Conservation (phyloP, 2,888 invertebrate species). For the Cataglyphis cursor region DNA sequence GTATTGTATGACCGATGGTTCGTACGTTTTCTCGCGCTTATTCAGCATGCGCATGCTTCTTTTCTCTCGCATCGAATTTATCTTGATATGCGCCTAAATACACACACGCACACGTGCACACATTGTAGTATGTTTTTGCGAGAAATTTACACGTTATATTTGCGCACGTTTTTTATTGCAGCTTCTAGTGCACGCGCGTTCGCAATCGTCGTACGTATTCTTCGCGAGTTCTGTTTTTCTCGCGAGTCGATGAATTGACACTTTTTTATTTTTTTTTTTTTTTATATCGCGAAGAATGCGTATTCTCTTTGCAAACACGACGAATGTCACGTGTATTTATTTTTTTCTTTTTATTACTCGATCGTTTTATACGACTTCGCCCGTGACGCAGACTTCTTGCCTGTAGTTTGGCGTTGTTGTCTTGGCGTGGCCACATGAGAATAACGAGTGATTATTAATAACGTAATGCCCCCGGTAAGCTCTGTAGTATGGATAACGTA, state of each 20-base stretch:
- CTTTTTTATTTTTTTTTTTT: background rate
- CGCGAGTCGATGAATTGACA: background rate
- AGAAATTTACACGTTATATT: conserved; percentile 20
- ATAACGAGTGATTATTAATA: conserved; percentile 68
- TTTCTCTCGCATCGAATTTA: conserved; percentile 64
- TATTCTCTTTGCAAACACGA: conserved; percentile 18
- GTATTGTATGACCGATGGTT: conserved; percentile 65
- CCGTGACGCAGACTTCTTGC: conserved; percentile 70
- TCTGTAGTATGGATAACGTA: conserved; percentile 66
- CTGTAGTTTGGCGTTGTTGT: conserved; percentile 74
- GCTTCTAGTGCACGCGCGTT: conserved; percentile 68
- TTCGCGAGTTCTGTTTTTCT: conserved; percentile 2
- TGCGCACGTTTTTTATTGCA: conserved; percentile 71
- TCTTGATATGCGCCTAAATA: conserved; percentile 29
- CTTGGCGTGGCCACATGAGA: conserved; percentile 66
- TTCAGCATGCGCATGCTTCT: conserved; percentile 74
- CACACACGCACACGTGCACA: background rate
- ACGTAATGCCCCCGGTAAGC: conserved; percentile 65
- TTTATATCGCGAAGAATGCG: background rate
- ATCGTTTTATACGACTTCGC: conserved; percentile 61
- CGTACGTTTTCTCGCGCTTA: conserved; percentile 74
- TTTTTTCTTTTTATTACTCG: conserved; percentile 11
- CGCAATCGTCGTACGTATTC: conserved; percentile 45
- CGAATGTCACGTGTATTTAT: conserved; percentile 8
- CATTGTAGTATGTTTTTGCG: background rate